Conservation (phyloP, 2,888 invertebrate species). For the Agrochola lota region DNA sequence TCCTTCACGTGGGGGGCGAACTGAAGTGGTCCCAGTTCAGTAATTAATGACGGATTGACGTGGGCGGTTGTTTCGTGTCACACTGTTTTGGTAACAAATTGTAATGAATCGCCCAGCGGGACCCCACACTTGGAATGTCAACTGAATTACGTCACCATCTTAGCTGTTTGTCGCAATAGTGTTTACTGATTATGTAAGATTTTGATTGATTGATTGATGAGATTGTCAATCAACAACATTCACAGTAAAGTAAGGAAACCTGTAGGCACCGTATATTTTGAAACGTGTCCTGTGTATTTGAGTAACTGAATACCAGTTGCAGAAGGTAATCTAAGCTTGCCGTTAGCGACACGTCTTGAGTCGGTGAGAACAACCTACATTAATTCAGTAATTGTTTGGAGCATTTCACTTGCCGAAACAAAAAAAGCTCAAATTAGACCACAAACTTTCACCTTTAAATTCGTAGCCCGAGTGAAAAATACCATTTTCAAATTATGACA, state of each 20-base stretch:
- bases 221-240: conserved; percentile 7
- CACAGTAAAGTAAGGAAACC: neutral
- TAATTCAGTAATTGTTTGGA: conserved; percentile 23
- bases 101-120: conserved; percentile 84
- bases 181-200: conserved; percentile 22
- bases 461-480: conserved; percentile 24
- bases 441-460: conserved; percentile 53
- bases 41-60: conserved; percentile 87
- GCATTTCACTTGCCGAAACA: conserved; percentile 21
- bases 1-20: conserved; percentile 83
- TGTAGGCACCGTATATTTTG: neutral
- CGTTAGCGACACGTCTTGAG: neutral
- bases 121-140: conserved; percentile 87
- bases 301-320: neutral
- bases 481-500: conserved; percentile 18
- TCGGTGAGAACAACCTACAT: conserved; percentile 29
- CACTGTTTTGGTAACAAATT: conserved; percentile 88
- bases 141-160: conserved; percentile 81
- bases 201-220: too few relatives aligned
- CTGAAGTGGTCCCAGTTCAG: conserved; percentile 83
- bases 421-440: conserved; percentile 11
- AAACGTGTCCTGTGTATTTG: conserved; percentile 11
- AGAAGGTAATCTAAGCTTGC: neutral
- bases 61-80: conserved; percentile 84
- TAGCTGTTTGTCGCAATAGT: conserved; percentile 33